Percentiles rank a stretch among this genome's conserved stretches.
Evolutionary conservation across 2,797 vertebrate genomes (phyloP).

Genomic region (Sebastes variabilis): DNA sequence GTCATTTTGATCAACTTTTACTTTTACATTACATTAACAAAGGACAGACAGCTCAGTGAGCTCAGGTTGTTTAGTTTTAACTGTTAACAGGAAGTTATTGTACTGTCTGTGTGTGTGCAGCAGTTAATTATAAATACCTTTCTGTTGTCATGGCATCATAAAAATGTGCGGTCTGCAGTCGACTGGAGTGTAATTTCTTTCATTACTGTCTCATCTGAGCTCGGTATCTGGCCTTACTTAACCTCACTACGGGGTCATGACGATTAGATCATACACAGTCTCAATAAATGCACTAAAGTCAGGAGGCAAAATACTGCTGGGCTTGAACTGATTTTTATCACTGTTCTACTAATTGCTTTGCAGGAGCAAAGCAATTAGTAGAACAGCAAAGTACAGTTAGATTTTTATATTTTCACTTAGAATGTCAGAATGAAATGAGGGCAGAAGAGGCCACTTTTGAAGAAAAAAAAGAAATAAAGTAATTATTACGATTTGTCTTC

Average conservation of each 20-base stretch:
- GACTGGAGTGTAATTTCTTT: slow-evolving; percentile 27
- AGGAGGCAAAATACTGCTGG: slow-evolving; percentile 22
- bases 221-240: slow-evolving; percentile 46
- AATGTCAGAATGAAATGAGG: slow-evolving; percentile 25
- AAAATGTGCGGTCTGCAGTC: background rate
- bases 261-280: slow-evolving; percentile 35
- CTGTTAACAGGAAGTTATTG: background rate
- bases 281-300: slow-evolving; percentile 40
- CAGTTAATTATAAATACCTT: slow-evolving; percentile 20
- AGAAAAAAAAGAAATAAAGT: slow-evolving; percentile 16
- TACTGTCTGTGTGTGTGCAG: background rate
- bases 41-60: background rate
- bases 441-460: slow-evolving; percentile 24
- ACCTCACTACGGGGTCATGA: slow-evolving; percentile 37
- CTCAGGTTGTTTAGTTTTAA: background rate
- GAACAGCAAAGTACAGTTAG: slow-evolving; percentile 15
- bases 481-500: slow-evolving; percentile 56
- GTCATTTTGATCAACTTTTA: background rate
- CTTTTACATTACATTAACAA: background rate
- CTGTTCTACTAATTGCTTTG: slow-evolving; percentile 48
- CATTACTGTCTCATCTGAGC: slow-evolving; percentile 40
- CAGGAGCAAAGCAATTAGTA: slow-evolving; percentile 14
- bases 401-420: slow-evolving; percentile 25
- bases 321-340: slow-evolving; percentile 37
- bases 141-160: slow-evolving; percentile 24